These are phyloP conservation scores for Acanthopleura granulata DNA, from an alignment of 2,888 invertebrate genomes.

Conservation along the genomic window DNA sequence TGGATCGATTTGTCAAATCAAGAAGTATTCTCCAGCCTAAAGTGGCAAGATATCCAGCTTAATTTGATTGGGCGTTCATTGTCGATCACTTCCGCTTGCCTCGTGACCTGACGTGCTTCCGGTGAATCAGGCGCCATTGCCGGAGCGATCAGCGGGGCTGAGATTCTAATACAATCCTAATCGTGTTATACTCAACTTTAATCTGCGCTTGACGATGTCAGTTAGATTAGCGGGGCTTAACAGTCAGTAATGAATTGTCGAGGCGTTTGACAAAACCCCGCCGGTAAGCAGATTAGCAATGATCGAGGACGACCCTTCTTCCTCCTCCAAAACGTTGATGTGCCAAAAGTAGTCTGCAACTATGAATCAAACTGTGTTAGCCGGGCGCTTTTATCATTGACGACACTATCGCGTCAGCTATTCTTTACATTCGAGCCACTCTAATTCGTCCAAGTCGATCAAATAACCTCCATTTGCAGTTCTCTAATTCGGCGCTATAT, in stretches of 20 bases:
- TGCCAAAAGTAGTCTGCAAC: constrained; percentile 10
- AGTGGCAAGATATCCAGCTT: not conserved
- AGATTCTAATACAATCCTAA: not conserved
- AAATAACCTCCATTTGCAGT: constrained; percentile 6
- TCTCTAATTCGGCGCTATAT: constrained; percentile 16
- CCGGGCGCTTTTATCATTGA: not conserved
- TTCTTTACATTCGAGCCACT: not conserved
- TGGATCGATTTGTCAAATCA: constrained; percentile 8
- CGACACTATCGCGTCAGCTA: not conserved
- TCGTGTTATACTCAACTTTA: constrained; percentile 11
- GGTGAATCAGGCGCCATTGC: not conserved
- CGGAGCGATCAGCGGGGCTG: not conserved
- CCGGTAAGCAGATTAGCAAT: constrained; percentile 7
- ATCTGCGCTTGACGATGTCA: constrained; percentile 3
- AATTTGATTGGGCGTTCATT: not conserved
- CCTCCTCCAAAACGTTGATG: not conserved
- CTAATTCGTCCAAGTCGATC: constrained; percentile 11
- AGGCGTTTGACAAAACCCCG: constrained; percentile 16
- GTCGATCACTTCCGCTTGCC: not conserved
- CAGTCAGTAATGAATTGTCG: constrained; percentile 17
- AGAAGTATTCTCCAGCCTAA: not conserved
- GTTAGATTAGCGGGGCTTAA: constrained; percentile 15
- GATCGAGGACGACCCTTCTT: constrained; percentile 4
- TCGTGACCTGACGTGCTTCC: not conserved
- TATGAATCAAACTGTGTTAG: constrained; percentile 18